Evolutionary conservation across 1,140 invertebrate genomes (phyloP).

Genomic region (Diploscapter pachys): DNA sequence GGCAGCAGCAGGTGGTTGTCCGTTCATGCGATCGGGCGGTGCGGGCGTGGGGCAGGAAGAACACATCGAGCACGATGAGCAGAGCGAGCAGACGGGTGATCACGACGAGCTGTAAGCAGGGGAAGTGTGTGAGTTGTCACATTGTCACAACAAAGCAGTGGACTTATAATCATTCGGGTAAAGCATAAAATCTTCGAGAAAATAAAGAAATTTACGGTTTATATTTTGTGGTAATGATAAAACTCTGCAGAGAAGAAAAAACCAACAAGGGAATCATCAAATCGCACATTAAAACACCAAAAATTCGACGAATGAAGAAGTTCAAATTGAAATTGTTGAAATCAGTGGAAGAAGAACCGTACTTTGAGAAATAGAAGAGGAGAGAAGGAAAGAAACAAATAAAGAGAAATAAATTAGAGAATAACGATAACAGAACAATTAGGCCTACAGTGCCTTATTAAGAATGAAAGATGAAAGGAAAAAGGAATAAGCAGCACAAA

Average conservation of each 20-base stretch:
- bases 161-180: neutral
- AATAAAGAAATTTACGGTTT: too few species aligned
- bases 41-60: neutral
- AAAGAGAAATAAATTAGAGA: constrained; percentile 14
- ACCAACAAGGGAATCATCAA: neutral
- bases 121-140: neutral
- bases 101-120: constrained; percentile 8
- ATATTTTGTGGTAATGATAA: too few species aligned
- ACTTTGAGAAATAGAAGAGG: neutral
- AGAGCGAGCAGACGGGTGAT: too few species aligned
- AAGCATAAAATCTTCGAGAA: constrained; percentile 8
- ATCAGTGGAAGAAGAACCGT: too few species aligned
- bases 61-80: too few species aligned
- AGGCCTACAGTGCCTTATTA: neutral
- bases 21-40: constrained; percentile 29
- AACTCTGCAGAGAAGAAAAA: neutral
- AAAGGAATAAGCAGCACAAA: neutral
- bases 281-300: neutral
- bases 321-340: neutral
- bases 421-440: neutral
- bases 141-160: constrained; percentile 7
- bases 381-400: neutral
- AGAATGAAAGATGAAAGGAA: neutral
- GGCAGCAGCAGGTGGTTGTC: constrained; percentile 20
- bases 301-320: constrained; percentile 4